phyloP scores from a whole-genome alignment of 2,888 invertebrate species.

The Anarsia innoxiella region DNA sequence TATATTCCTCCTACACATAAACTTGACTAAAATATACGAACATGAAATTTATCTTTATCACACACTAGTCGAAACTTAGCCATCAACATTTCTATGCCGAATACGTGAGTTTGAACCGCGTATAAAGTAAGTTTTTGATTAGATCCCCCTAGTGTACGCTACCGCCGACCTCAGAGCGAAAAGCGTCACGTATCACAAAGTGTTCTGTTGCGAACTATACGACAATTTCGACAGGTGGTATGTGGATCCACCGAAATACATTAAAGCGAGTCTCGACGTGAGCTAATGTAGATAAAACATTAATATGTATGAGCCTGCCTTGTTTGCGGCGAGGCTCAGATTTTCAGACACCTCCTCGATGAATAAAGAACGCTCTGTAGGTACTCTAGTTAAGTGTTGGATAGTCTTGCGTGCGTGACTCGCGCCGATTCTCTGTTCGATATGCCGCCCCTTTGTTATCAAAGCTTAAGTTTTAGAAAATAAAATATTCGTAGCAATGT shows the following conservation, averaged over 20 bases:
- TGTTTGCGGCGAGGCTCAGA: slow-evolving; percentile 62
- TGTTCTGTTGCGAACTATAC: slow-evolving; percentile 21
- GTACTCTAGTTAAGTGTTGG: slow-evolving; percentile 27
- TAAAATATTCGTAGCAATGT: slow-evolving; percentile 42
- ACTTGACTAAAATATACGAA: no score
- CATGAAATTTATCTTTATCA: no score
- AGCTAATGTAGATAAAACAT: slow-evolving; percentile 64
- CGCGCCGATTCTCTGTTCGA: slow-evolving; percentile 41
- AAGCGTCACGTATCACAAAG: slow-evolving; percentile 7
- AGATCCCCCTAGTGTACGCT: slow-evolving; percentile 8
- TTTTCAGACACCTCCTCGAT: slow-evolving; percentile 52
- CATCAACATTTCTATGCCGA: slow-evolving; percentile 5
- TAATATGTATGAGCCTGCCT: slow-evolving; percentile 66
- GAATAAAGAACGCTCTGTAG: slow-evolving; percentile 50
- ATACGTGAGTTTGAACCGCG: slow-evolving; percentile 6
- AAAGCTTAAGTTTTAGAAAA: slow-evolving; percentile 46
- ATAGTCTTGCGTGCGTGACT: no score
- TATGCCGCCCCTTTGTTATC: slow-evolving; percentile 46
- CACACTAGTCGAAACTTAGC: no score
- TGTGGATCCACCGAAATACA: slow-evolving; percentile 54
- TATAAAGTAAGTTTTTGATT: slow-evolving; percentile 10
- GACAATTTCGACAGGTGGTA: slow-evolving; percentile 49
- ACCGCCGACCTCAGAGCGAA: background rate
- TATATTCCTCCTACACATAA: no score
- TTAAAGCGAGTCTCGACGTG: slow-evolving; percentile 46